These are phyloP conservation scores for Dromius quadrimaculatus DNA, from an alignment of 2,888 invertebrate species.

Conservation along the genomic window DNA sequence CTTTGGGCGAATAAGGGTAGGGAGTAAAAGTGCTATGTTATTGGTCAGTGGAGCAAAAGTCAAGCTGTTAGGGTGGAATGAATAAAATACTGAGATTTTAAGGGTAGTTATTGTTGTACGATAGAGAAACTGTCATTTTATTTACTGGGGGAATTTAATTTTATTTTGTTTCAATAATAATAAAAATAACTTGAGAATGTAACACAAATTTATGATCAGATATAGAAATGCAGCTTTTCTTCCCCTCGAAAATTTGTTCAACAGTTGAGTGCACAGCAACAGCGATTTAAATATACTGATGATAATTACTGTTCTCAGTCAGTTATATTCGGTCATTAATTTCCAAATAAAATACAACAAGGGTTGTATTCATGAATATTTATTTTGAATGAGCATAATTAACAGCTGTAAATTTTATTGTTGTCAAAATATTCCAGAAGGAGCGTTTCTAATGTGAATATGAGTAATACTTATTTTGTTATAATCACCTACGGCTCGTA, in stretches of 20 bases:
- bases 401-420: conserved; percentile 14
- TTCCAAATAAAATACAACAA: conserved; percentile 42
- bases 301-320: conserved; percentile 43
- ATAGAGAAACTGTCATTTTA: conserved; percentile 36
- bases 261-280: conserved; percentile 32
- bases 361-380: conserved; percentile 39
- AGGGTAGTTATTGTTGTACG: conserved; percentile 30
- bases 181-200: too few relatives aligned
- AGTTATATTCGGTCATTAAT: conserved; percentile 48
- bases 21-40: conserved; percentile 29
- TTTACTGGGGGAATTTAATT: conserved; percentile 11
- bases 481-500: too few relatives aligned
- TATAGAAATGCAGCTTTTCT: conserved; percentile 30
- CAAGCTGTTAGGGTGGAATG: conserved; percentile 49
- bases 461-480: too few relatives aligned
- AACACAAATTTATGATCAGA: conserved; percentile 25
- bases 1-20: neutral
- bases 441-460: too few relatives aligned
- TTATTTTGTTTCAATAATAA: conserved; percentile 24
- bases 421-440: conserved; percentile 4
- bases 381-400: conserved; percentile 13
- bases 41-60: conserved; percentile 53
- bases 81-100: conserved; percentile 43
- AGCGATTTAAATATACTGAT: conserved; percentile 39
- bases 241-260: conserved; percentile 27